These are phyloP conservation scores for Monarcha castaneiventris DNA, from an alignment of 2,113 vertebrate species.

Conservation along the genomic window DNA sequence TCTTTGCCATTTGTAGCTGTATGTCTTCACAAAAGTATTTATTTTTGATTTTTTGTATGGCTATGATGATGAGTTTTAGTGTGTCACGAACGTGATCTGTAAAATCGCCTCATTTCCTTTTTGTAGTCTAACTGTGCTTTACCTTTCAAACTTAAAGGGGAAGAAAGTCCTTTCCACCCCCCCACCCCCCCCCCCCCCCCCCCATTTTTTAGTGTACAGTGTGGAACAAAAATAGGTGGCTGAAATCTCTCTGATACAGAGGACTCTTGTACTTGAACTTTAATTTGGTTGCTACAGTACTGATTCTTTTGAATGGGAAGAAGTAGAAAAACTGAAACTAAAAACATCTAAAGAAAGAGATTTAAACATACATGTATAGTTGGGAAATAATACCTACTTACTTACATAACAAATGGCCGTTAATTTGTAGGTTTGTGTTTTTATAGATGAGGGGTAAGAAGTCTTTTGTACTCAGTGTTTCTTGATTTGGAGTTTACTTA, in stretches of 20 bases:
- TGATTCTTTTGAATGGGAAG: background rate
- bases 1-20: background rate
- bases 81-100: background rate
- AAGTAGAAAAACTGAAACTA: background rate
- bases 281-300: background rate
- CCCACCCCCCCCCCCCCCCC: rapidly evolving
- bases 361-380: background rate
- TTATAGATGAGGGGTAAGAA: background rate
- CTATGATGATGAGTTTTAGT: background rate
- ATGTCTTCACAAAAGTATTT: background rate
- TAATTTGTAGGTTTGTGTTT: background rate
- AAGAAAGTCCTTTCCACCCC: background rate
- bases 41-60: background rate
- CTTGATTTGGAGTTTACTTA: background rate
- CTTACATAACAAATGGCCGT: background rate
- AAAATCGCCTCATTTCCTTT: background rate
- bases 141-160: background rate
- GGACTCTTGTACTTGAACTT: background rate
- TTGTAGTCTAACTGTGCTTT: background rate
- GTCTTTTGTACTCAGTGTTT: background rate
- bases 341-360: background rate
- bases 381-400: background rate
- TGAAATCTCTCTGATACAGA: background rate
- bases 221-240: background rate
- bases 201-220: background rate